Percentiles rank a stretch among this genome's conserved stretches.
Conservation (phyloP, 2,797 vertebrate species). For the Hydrolagus colliei region DNA sequence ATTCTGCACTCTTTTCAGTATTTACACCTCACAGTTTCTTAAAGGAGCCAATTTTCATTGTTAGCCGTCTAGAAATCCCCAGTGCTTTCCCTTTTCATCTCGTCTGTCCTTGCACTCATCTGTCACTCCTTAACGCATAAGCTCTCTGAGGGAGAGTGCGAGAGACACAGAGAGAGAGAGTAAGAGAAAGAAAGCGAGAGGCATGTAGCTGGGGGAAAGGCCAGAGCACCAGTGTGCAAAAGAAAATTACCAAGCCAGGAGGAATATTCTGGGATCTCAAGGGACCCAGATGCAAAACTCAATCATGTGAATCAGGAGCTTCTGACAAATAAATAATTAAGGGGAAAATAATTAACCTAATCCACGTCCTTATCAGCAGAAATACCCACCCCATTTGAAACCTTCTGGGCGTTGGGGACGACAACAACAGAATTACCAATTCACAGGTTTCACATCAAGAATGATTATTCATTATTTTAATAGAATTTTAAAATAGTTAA, state of each 20-base stretch:
- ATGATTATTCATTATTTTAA: slow-evolving; percentile 21
- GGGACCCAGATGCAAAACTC: slow-evolving; percentile 46
- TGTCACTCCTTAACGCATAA: slow-evolving; percentile 40
- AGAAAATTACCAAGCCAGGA: slow-evolving; percentile 41
- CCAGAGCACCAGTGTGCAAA: slow-evolving; percentile 40
- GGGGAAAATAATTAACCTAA: slow-evolving; percentile 55
- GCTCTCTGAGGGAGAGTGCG: slow-evolving; percentile 33
- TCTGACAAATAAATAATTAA: slow-evolving; percentile 72
- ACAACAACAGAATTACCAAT: background rate
- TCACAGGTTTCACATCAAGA: background rate
- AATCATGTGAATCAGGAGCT: slow-evolving; percentile 60
- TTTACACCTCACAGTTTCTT: slow-evolving; percentile 39
- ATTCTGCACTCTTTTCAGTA: slow-evolving; percentile 5
- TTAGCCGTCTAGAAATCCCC: slow-evolving; percentile 37
- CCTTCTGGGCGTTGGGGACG: too few species aligned
- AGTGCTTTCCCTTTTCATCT: slow-evolving; percentile 38
- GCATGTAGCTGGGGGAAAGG: slow-evolving; percentile 35
- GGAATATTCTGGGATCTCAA: slow-evolving; percentile 36
- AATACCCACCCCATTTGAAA: slow-evolving; percentile 27
- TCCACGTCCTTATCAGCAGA: slow-evolving; percentile 40
- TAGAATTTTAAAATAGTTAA: slow-evolving; percentile 27
- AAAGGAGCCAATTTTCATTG: slow-evolving; percentile 41
- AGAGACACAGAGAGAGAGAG: background rate
- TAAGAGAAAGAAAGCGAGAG: background rate
- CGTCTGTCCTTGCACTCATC: slow-evolving; percentile 34